Evolutionary conservation across 2,797 vertebrate genomes (phyloP).

Genomic region (Tragelaphus oryx): DNA sequence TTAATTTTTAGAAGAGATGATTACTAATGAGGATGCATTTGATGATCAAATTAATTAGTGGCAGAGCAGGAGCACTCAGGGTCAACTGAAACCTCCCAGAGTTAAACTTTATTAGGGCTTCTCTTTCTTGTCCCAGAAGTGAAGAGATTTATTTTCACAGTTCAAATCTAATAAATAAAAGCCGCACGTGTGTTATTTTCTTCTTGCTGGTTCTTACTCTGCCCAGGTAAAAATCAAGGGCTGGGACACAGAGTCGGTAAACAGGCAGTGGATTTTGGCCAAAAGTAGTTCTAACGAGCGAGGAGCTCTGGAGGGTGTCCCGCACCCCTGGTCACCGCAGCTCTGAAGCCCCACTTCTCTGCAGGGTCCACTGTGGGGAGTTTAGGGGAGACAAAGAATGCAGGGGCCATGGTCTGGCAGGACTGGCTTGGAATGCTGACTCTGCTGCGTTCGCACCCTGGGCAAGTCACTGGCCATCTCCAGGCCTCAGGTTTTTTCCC

Average conservation of each 20-base stretch:
- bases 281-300: not conserved
- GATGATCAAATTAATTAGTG: constrained; percentile 64
- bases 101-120: constrained; percentile 46
- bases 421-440: not conserved
- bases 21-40: constrained; percentile 62
- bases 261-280: not conserved
- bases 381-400: not conserved
- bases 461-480: not conserved
- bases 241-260: not conserved
- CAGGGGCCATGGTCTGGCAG: not conserved
- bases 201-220: not conserved
- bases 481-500: not conserved
- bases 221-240: not conserved
- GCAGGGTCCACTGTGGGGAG: not conserved
- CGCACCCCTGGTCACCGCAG: fast-evolving
- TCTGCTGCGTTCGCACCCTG: not conserved
- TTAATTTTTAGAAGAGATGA: constrained; percentile 59
- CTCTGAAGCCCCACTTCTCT: not conserved
- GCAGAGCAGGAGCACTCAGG: constrained; percentile 1
- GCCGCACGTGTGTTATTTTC: not conserved
- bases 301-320: not conserved
- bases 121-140: not conserved
- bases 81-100: constrained; percentile 24
- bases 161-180: constrained; percentile 44
- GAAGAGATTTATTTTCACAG: constrained; percentile 35